Evolutionary conservation across 2,113 vertebrate species (phyloP).

Genomic region (Scomber scombrus): DNA sequence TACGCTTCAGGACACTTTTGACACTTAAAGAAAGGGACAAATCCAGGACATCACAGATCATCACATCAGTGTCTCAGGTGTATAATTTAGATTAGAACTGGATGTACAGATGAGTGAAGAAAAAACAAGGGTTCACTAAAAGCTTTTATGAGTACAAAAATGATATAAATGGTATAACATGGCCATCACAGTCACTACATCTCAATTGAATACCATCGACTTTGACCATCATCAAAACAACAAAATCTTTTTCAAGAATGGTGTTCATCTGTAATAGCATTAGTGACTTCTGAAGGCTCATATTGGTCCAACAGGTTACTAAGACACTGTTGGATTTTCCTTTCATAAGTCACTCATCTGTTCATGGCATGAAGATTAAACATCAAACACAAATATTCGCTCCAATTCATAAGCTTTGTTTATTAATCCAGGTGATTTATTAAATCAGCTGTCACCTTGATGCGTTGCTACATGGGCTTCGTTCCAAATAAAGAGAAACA

Average conservation of each 20-base stretch:
- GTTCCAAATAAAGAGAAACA: neutral
- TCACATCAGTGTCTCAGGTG: neutral
- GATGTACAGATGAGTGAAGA: neutral
- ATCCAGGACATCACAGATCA: conserved; percentile 12
- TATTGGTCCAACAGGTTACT: no score
- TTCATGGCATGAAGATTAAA: neutral
- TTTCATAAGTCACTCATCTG: neutral
- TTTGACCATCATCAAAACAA: neutral
- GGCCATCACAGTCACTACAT: neutral
- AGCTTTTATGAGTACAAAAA: no score
- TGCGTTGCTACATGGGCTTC: neutral
- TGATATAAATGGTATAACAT: no score
- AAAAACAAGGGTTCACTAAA: neutral
- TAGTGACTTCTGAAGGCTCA: neutral
- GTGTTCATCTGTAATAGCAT: no score
- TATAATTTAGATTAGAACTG: conserved; percentile 9
- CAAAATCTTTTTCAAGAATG: neutral
- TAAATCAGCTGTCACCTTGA: neutral
- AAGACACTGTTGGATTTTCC: neutral
- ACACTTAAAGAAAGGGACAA: conserved; percentile 36
- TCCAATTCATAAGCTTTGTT: neutral
- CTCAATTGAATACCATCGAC: no score
- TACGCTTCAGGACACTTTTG: conserved; percentile 32
- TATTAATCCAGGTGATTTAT: no score
- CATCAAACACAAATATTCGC: conserved; percentile 1